Evolutionary conservation across 2,888 invertebrate genomes (phyloP).

Genomic region (Chirona hameri): DNA sequence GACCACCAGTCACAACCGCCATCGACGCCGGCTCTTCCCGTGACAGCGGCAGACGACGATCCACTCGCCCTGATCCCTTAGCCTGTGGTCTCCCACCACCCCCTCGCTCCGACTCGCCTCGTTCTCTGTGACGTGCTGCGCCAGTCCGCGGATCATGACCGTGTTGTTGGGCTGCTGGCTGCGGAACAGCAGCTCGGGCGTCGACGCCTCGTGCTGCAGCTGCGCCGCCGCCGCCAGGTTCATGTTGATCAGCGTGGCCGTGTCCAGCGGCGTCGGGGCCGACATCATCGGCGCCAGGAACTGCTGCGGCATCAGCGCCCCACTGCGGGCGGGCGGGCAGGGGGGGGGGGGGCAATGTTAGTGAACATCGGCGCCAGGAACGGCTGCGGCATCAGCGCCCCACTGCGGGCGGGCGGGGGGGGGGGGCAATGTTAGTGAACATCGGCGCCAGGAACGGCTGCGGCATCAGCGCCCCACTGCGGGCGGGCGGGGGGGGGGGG

Average conservation of each 20-base stretch:
- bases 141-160: slow-evolving; percentile 69
- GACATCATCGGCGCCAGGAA: slow-evolving; percentile 27
- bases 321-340: slow-evolving; percentile 9
- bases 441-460: too few relatives aligned
- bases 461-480: too few relatives aligned
- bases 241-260: slow-evolving; percentile 14
- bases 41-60: not conserved
- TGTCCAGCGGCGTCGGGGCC: not conserved
- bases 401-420: too few relatives aligned
- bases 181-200: not conserved
- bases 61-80: too few relatives aligned
- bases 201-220: slow-evolving; percentile 10
- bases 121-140: slow-evolving; percentile 70
- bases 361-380: too few relatives aligned
- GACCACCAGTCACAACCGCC: too few relatives aligned
- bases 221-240: slow-evolving; percentile 29
- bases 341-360: not conserved
- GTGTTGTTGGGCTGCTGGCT: slow-evolving; percentile 63
- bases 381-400: too few relatives aligned
- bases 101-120: slow-evolving; percentile 58
- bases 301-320: slow-evolving; percentile 2
- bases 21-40: too few relatives aligned
- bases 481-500: too few relatives aligned
- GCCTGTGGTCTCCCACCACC: too few relatives aligned
- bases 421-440: too few relatives aligned